Evolutionary conservation across 1,140 invertebrate genomes (phyloP).

Genomic region (Ips nitidus): DNA sequence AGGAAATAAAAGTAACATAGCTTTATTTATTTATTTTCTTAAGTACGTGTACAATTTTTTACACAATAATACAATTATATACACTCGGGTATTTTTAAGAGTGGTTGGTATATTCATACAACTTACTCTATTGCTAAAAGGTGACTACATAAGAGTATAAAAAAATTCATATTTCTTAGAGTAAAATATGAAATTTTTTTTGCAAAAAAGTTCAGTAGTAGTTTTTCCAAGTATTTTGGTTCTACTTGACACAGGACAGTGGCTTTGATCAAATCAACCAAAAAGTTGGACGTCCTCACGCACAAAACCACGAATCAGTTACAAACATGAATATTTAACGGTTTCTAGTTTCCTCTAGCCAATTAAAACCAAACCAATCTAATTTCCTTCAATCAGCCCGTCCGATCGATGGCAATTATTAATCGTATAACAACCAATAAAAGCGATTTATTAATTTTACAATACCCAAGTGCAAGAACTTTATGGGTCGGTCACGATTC

Average conservation of each 20-base stretch:
- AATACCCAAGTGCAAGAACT: background rate
- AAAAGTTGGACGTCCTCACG: background rate
- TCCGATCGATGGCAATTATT: background rate
- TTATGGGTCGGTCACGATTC: background rate
- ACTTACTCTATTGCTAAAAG: too few species aligned
- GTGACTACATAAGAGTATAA: too few species aligned
- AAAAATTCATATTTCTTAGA: too few species aligned
- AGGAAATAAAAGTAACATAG: too few species aligned
- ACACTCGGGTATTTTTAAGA: too few species aligned
- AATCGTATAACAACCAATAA: background rate
- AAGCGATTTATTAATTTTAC: slow-evolving; percentile 5
- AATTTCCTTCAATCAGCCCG: background rate
- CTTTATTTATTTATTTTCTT: too few species aligned
- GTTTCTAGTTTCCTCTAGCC: background rate
- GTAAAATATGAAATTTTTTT: too few species aligned
- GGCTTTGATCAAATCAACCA: background rate
- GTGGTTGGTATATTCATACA: too few species aligned
- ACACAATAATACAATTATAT: too few species aligned
- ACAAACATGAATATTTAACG: background rate
- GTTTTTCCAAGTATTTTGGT: background rate
- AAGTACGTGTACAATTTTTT: too few species aligned
- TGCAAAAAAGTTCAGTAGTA: too few species aligned
- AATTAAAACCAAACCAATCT: background rate
- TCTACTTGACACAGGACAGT: background rate
- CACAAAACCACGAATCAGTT: too few species aligned